These are phyloP conservation scores for Myxocyprinus asiaticus DNA, from an alignment of 2,113 vertebrate genomes.

Conservation along the genomic window DNA sequence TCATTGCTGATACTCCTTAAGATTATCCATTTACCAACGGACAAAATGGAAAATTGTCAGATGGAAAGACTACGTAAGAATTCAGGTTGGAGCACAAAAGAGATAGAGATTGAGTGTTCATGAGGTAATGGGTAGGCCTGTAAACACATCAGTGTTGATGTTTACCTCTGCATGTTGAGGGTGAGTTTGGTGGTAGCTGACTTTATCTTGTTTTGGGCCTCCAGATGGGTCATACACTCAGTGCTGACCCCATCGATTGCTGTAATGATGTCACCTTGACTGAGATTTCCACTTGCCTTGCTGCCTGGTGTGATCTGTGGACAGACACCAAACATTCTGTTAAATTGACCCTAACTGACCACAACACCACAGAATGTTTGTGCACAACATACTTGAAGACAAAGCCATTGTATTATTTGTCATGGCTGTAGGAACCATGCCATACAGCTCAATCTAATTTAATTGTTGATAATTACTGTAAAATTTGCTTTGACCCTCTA, in stretches of 20 bases:
- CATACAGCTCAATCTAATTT: no score
- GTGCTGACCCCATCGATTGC: slow-evolving; percentile 92
- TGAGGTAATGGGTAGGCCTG: background rate
- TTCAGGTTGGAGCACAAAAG: background rate
- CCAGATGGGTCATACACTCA: slow-evolving; percentile 95
- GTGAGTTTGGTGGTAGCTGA: slow-evolving; percentile 82
- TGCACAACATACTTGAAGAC: no score
- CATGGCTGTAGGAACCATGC: no score
- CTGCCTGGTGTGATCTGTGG: slow-evolving; percentile 91
- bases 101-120: background rate
- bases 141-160: background rate
- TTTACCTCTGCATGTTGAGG: slow-evolving; percentile 92
- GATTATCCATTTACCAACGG: background rate
- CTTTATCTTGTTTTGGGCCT: slow-evolving; percentile 99
- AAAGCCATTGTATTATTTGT: no score
- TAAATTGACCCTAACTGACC: no score
- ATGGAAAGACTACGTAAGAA: background rate
- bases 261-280: slow-evolving; percentile 91
- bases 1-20: slow-evolving; percentile 11
- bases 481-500: no score
- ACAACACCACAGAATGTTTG: no score
- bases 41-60: background rate
- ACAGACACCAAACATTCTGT: slow-evolving; percentile 16
- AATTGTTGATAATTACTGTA: no score
- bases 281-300: slow-evolving; percentile 92